A percentile compares a stretch with the other conserved stretches of the same genome.
These are phyloP conservation scores for Heliocidaris erythrogramma DNA, from an alignment of 35 echinoderm and acorn worm species.

Conservation along the genomic window DNA sequence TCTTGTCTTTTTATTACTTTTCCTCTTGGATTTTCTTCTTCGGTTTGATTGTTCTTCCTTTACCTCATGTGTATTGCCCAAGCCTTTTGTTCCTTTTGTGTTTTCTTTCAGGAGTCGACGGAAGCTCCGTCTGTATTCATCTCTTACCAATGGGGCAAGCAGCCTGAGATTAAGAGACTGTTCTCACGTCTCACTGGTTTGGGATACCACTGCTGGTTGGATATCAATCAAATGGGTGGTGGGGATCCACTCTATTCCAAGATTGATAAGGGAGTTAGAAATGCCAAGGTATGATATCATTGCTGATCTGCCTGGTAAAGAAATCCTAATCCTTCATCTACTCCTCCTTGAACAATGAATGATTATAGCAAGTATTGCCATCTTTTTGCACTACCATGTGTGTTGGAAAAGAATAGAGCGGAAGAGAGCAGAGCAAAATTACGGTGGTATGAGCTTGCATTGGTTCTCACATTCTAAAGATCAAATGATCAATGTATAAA, in stretches of 20 bases:
- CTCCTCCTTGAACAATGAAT: too few species aligned
- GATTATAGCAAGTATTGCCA: too few species aligned
- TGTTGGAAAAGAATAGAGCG: neutral
- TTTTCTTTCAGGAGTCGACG: conserved; percentile 34
- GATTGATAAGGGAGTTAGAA: conserved; percentile 91
- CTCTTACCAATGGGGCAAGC: conserved; percentile 96
- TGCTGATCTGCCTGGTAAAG: too few species aligned
- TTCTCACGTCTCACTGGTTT: conserved; percentile 71
- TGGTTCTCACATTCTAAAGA: too few species aligned
- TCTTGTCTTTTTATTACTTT: too few species aligned
- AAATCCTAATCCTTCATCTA: too few species aligned
- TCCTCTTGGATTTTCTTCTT: neutral
- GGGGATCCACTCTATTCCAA: conserved; percentile 92
- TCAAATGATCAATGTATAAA: too few species aligned
- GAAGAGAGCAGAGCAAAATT: neutral
- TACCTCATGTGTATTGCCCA: neutral
- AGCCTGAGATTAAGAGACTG: conserved; percentile 88
- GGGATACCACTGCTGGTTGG: conserved; percentile 89
- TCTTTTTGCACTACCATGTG: too few species aligned
- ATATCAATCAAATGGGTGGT: conserved; percentile 96
- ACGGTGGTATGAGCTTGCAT: neutral
- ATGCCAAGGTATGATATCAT: conserved; percentile 81
- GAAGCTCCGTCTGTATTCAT: conserved; percentile 74
- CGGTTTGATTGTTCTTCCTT: neutral
- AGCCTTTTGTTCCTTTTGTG: neutral